phyloP scores from a whole-genome alignment of 2,888 invertebrate genomes.

The Tenthredo livida region DNA sequence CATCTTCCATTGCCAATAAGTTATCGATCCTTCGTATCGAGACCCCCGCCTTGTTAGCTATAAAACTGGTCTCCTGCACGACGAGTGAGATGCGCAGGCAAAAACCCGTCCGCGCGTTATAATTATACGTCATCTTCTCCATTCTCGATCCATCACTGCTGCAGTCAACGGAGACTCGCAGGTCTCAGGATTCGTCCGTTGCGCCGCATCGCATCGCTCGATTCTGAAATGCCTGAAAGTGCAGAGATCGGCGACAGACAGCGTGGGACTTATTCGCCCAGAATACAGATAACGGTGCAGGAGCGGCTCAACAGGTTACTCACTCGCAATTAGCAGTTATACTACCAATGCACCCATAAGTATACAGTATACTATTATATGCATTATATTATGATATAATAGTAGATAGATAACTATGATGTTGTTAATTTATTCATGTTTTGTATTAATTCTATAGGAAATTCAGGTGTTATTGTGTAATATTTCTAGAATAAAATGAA shows the following conservation, averaged over 20 bases:
- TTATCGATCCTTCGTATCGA: constrained; percentile 7
- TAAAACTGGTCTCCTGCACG: not conserved
- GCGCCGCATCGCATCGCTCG: not conserved
- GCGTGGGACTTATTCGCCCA: constrained; percentile 27
- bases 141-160: constrained; percentile 29
- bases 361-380: not conserved
- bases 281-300: not conserved
- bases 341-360: not conserved
- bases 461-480: too few relatives aligned
- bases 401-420: not conserved
- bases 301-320: not conserved
- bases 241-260: constrained; percentile 38
- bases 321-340: not conserved
- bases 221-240: not conserved
- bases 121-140: constrained; percentile 39
- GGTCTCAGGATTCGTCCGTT: not conserved
- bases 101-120: constrained; percentile 68
- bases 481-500: too few relatives aligned
- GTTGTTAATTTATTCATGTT: not conserved
- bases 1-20: constrained; percentile 1
- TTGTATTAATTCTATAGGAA: not conserved
- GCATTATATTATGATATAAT: not conserved
- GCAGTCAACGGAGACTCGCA: not conserved
- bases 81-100: constrained; percentile 59
- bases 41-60: not conserved